Conservation (phyloP, 2,888 invertebrate genomes). For the Ophraella communa region DNA sequence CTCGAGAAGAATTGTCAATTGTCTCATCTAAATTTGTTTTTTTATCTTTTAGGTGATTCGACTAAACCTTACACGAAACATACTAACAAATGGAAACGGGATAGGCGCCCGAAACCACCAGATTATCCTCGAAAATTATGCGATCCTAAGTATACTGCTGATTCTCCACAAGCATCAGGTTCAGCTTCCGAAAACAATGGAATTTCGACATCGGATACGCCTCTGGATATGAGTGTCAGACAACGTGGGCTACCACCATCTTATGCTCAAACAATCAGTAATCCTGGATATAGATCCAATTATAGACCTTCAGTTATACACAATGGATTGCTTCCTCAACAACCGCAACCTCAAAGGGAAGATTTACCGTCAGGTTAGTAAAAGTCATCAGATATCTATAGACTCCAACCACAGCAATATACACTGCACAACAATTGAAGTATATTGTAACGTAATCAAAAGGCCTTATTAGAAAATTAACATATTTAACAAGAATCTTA, state of each 20-base stretch:
- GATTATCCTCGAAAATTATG: slow-evolving; percentile 57
- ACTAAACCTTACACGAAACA: slow-evolving; percentile 61
- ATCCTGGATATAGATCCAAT: slow-evolving; percentile 54
- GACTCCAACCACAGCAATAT: no score
- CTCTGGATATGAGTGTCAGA: slow-evolving; percentile 69
- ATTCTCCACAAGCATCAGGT: slow-evolving; percentile 32
- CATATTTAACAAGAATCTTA: no score
- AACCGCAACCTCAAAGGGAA: slow-evolving; percentile 43
- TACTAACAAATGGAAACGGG: slow-evolving; percentile 76
- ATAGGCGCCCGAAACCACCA: slow-evolving; percentile 64
- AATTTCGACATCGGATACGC: slow-evolving; percentile 53
- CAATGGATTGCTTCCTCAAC: slow-evolving; percentile 50
- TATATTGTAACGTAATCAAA: no score
- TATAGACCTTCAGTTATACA: slow-evolving; percentile 71
- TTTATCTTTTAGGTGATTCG: slow-evolving; percentile 36
- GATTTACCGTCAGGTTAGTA: slow-evolving; percentile 57
- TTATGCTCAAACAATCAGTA: slow-evolving; percentile 62
- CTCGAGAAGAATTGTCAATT: no score
- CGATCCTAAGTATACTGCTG: slow-evolving; percentile 55
- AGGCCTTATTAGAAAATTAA: no score
- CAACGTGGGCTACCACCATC: slow-evolving; percentile 69
- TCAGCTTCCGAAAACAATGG: slow-evolving; percentile 32
- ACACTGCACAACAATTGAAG: no score
- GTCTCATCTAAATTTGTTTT: background rate
- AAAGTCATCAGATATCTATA: background rate